These are phyloP conservation scores for Colius striatus DNA, from an alignment of 2,113 vertebrate species.

Conservation along the genomic window DNA sequence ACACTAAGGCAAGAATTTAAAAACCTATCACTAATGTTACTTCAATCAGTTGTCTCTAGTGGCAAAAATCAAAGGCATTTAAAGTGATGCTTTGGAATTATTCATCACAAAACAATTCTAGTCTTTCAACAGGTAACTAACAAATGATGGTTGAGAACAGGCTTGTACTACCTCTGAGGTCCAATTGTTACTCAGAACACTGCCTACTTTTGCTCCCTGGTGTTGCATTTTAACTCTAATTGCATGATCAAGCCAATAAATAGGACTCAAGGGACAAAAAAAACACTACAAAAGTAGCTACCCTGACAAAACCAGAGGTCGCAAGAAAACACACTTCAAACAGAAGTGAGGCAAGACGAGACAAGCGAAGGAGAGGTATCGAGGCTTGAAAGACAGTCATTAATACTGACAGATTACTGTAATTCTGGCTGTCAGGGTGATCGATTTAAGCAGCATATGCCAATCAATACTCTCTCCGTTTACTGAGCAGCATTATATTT, in stretches of 20 bases:
- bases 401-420: conserved; percentile 99
- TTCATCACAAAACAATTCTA: conserved; percentile 63
- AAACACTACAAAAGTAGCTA: conserved; percentile 61
- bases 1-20: conserved; percentile 40
- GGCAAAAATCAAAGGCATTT: conserved; percentile 73
- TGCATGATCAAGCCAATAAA: conserved; percentile 80
- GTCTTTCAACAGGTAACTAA: conserved; percentile 78
- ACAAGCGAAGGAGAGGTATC: conserved; percentile 81
- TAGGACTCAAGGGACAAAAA: conserved; percentile 72
- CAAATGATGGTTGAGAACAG: conserved; percentile 69
- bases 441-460: conserved; percentile 93
- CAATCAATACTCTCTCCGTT: conserved; percentile 95
- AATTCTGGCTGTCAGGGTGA: conserved; percentile 98
- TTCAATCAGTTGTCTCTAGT: conserved; percentile 42
- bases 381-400: conserved; percentile 87
- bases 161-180: conserved; percentile 58
- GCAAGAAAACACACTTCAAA: conserved; percentile 80
- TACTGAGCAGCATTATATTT: conserved; percentile 81
- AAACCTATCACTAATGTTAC: conserved; percentile 39
- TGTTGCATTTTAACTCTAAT: conserved; percentile 76
- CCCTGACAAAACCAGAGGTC: conserved; percentile 74
- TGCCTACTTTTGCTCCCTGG: conserved; percentile 65
- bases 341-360: conserved; percentile 73
- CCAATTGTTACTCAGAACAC: conserved; percentile 65
- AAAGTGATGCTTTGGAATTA: conserved; percentile 75